Percentiles rank a stretch among this genome's conserved stretches.
Evolutionary conservation across 53 echinoderm and acorn worm species (phyloP).

Genomic region (Stichopus horrens): DNA sequence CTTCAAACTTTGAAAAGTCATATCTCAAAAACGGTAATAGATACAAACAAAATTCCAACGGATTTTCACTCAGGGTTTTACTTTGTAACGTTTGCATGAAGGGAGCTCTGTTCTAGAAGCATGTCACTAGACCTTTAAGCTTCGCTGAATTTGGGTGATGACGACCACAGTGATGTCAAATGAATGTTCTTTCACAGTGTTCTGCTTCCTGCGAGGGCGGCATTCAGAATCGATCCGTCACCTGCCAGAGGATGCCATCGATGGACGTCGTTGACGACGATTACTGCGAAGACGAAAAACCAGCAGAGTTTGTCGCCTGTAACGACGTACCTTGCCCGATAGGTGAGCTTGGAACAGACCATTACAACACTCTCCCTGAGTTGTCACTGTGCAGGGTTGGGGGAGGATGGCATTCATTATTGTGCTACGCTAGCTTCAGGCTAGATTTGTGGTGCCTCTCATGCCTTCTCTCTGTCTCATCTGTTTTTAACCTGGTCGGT

Average conservation of each 20-base stretch:
- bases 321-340: conserved; percentile 50
- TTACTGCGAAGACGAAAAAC: conserved; percentile 43
- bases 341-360: conserved; percentile 43
- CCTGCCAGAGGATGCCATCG: conserved; percentile 52
- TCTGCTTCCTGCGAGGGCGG: conserved; percentile 74
- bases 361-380: too few relatives aligned
- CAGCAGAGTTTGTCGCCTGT: conserved; percentile 30
- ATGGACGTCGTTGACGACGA: conserved; percentile 46
- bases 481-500: too few relatives aligned
- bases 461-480: too few relatives aligned
- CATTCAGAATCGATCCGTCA: conserved; percentile 55
- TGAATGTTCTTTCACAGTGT: conserved; percentile 54
- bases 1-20: too few relatives aligned
- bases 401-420: not conserved
- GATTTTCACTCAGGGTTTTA: too few relatives aligned
- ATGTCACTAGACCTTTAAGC: too few relatives aligned
- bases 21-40: too few relatives aligned
- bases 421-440: too few relatives aligned
- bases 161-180: not conserved
- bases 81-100: too few relatives aligned
- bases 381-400: not conserved
- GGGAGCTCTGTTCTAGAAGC: too few relatives aligned
- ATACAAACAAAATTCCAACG: too few relatives aligned
- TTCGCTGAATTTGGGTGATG: not conserved
- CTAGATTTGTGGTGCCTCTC: too few relatives aligned